phyloP scores from a whole-genome alignment of 2,797 vertebrate species.

The Pygocentrus nattereri region DNA sequence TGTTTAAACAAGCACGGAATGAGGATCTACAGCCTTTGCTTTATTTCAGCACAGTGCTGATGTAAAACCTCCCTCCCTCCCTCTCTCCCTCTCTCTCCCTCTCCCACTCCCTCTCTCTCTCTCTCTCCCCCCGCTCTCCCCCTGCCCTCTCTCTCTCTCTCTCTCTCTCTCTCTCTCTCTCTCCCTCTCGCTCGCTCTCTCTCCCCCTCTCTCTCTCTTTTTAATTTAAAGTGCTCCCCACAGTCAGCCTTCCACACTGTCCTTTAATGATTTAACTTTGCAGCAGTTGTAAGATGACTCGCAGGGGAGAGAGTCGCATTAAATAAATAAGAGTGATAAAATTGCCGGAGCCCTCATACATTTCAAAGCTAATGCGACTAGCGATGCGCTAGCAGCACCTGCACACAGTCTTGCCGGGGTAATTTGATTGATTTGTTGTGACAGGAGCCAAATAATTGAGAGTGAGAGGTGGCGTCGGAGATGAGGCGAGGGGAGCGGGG shows the following conservation, averaged over 20 bases:
- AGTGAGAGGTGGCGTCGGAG: constrained; percentile 97
- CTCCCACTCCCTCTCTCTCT: background rate
- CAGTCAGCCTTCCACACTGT: constrained; percentile 78
- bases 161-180: constrained; percentile 16
- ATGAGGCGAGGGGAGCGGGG: constrained; percentile 79
- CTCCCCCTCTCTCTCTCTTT: constrained; percentile 64
- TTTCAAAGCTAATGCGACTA: constrained; percentile 95
- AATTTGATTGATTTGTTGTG: constrained; percentile 99
- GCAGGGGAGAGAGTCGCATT: constrained; percentile 83
- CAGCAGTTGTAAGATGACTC: constrained; percentile 86
- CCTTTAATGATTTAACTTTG: constrained; percentile 90
- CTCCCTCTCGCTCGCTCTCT: background rate
- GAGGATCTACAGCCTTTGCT: constrained; percentile 20
- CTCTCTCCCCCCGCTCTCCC: constrained; percentile 1
- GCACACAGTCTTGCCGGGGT: constrained; percentile 90
- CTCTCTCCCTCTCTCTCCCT: constrained; percentile 17
- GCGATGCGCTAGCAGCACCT: constrained; percentile 88
- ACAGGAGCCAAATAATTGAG: constrained; percentile 99
- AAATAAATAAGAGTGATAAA: constrained; percentile 98
- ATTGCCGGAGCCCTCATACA: constrained; percentile 88
- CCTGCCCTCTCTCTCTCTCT: constrained; percentile 65
- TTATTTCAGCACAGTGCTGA: constrained; percentile 16
- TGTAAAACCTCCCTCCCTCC: background rate
- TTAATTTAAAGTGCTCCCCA: constrained; percentile 82
- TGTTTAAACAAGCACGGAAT: constrained; percentile 6